Conservation (phyloP, 1,140 invertebrate species). For the Cotesia glomerata region DNA sequence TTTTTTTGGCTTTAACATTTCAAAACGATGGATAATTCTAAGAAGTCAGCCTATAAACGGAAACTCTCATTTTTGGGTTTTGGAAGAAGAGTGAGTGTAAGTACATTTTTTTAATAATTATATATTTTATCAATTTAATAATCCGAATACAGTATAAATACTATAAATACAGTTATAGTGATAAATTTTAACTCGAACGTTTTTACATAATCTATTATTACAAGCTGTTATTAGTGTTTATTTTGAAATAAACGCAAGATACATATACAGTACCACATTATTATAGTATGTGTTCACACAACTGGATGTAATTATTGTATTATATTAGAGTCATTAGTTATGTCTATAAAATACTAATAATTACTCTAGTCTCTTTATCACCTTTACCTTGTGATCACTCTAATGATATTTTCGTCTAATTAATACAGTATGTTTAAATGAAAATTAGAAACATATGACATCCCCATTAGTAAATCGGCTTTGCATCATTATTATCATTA, state of each 20-base stretch:
- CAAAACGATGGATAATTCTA: constrained; percentile 13
- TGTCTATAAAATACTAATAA: background rate
- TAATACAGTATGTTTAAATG: background rate
- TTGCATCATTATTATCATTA: too few relatives aligned
- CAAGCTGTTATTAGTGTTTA: background rate
- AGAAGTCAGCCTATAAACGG: constrained; percentile 38
- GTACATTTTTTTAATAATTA: constrained; percentile 23
- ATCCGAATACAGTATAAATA: background rate
- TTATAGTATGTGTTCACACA: background rate
- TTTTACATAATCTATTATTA: background rate
- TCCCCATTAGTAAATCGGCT: too few relatives aligned
- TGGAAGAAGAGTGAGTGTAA: constrained; percentile 52
- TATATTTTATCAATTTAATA: background rate
- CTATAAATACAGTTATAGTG: background rate
- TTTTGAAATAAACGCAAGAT: background rate
- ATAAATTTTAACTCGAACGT: background rate
- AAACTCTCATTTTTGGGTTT: constrained; percentile 62
- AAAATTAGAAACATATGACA: background rate
- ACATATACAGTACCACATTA: background rate
- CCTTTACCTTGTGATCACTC: background rate
- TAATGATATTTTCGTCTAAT: background rate
- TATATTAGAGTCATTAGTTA: background rate
- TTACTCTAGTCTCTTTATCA: background rate
- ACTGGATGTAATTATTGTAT: background rate
- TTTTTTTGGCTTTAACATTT: background rate